phyloP scores from a whole-genome alignment of 2,888 invertebrate species.

The Thumatha senex region DNA sequence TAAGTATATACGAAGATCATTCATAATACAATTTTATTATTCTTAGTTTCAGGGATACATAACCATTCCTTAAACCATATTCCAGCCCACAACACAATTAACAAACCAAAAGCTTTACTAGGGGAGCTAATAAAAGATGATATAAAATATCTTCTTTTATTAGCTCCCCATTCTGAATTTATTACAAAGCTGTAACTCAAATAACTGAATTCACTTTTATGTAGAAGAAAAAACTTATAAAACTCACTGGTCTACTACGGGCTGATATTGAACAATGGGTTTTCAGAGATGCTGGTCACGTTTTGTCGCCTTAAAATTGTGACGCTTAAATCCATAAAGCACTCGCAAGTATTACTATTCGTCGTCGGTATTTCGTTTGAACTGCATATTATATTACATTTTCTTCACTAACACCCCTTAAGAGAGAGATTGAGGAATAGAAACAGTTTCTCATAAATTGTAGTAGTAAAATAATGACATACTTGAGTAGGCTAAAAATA shows the following conservation, averaged over 20 bases:
- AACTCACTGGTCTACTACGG: slow-evolving; percentile 61
- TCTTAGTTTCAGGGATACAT: too few species aligned
- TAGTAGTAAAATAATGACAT: too few species aligned
- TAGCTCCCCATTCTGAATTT: slow-evolving; percentile 62
- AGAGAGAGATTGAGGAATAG: slow-evolving; percentile 22
- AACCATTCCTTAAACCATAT: slow-evolving; percentile 8
- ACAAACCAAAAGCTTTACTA: slow-evolving; percentile 59
- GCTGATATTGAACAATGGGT: slow-evolving; percentile 72
- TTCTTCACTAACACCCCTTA: slow-evolving; percentile 27
- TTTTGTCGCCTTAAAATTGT: slow-evolving; percentile 79
- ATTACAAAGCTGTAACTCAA: slow-evolving; percentile 68
- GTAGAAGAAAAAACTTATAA: slow-evolving; percentile 58
- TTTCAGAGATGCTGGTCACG: slow-evolving; percentile 69
- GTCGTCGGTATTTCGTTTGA: slow-evolving; percentile 69
- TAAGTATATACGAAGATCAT: too few species aligned
- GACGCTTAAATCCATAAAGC: slow-evolving; percentile 79
- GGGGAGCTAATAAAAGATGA: too few species aligned
- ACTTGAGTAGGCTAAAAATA: too few species aligned
- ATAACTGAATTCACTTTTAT: slow-evolving; percentile 75
- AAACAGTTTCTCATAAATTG: slow-evolving; percentile 14
- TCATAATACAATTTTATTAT: too few species aligned
- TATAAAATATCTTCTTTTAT: slow-evolving; percentile 64
- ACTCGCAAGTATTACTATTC: slow-evolving; percentile 76
- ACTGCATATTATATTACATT: slow-evolving; percentile 69
- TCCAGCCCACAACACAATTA: slow-evolving; percentile 51